Base-by-base conservation (phyloP, 2,888 invertebrate species). In the Epinotia nisella region DNA sequence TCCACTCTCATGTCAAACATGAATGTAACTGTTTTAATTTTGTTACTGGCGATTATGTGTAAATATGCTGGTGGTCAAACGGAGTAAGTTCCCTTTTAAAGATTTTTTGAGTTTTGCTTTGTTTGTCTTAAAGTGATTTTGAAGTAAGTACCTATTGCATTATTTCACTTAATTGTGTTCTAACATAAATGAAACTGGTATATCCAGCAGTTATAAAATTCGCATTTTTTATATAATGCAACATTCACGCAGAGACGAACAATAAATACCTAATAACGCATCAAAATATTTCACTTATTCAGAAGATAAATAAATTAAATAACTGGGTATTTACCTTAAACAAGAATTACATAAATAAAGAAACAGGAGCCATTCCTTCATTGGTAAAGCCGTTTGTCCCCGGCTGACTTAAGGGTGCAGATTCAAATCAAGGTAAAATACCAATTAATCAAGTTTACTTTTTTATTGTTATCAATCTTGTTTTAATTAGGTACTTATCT, bases 1-100 rank as follows among this genome's bases (percentile, higher is more conserved):
- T 81, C 85, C 81, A 82, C 87, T 90, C 89, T 85, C 79, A 81
- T 82, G 80, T 82, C 80, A 82, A 89, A 79, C 78, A 92, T 92
- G 91, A 84, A 83, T 80, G 79, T 83, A 80, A 88, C 83, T 78
- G 78, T 84, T 78, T 76, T 89, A 77, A 77, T 84, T 78, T 82
- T 79, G 59, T 77, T 85, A 78, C 71, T 88, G 75, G 74, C 86
- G 76, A 77, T 85, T 76, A 74, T 84, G 78, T 83, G 80, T 77
- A 81, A 81, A 78, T 75, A 82, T 79, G 84, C 79, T 65, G 77
- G 78, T 62, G 90, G 87, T 82, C 91, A 91, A 79, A 91, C 78
- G 70, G 71, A 78, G 91, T 90, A 84, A 91, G 91, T 91, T 75
- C 29, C 65, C 70, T 70, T 55, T 75, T 66, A 71, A 60, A 55